Conservation (phyloP, 2,797 vertebrate species). For the Manis pentadactyla region DNA sequence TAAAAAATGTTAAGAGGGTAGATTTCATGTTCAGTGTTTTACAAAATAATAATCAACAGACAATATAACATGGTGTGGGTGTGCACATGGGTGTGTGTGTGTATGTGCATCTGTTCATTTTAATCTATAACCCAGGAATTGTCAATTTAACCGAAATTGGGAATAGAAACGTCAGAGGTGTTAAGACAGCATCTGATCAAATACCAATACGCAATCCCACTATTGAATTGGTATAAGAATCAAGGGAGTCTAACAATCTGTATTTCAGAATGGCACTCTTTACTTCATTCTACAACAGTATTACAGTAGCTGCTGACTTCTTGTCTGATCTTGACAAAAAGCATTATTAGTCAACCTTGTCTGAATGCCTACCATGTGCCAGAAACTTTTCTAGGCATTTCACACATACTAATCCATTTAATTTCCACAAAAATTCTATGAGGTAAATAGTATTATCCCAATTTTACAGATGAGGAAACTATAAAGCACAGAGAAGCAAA, state of each 20-base stretch:
- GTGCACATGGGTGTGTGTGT: too few species aligned
- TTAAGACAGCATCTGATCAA: background rate
- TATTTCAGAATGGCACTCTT: background rate
- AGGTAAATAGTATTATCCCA: background rate
- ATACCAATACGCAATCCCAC: background rate
- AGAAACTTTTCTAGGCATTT: background rate
- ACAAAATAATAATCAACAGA: background rate
- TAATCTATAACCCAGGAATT: background rate
- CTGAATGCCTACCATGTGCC: background rate
- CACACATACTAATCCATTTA: background rate
- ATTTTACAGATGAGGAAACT: background rate
- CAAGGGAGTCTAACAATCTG: background rate
- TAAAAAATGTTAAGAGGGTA: background rate
- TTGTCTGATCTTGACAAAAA: background rate
- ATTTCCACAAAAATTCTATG: background rate
- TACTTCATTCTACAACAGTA: background rate
- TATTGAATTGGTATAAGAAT: background rate
- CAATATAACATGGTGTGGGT: background rate
- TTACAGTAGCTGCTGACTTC: background rate
- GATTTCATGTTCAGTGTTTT: background rate
- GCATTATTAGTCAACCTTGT: background rate
- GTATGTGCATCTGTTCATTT: background rate
- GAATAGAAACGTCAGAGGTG: background rate
- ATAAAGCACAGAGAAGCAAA: background rate
- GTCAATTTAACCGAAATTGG: background rate